phyloP scores from a whole-genome alignment of 2,888 invertebrate species.

The Polydrusus tereticollis region DNA sequence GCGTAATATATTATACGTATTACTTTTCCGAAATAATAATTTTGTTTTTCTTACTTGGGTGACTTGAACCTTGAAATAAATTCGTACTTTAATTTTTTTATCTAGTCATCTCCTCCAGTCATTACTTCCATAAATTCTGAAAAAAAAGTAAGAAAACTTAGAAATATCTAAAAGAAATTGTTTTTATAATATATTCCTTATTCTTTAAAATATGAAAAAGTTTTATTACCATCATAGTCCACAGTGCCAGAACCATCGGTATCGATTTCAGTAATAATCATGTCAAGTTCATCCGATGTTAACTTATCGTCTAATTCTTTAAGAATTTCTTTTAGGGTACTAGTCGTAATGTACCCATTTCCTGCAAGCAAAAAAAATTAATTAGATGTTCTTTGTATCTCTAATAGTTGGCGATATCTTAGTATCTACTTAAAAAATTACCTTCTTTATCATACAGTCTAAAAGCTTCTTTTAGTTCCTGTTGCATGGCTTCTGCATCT shows the following conservation, averaged over 20 bases:
- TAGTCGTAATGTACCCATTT: constrained; percentile 93
- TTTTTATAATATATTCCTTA: no score
- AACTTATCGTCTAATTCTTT: constrained; percentile 95
- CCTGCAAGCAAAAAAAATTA: constrained; percentile 68
- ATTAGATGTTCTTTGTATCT: no score
- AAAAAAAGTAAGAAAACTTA: constrained; percentile 59
- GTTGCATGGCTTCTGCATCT: constrained; percentile 89
- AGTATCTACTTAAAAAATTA: constrained; percentile 59
- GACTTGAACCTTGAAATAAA: neutral
- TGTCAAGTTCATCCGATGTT: constrained; percentile 92
- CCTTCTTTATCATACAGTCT: constrained; percentile 88
- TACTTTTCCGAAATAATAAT: neutral
- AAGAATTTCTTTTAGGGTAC: constrained; percentile 90
- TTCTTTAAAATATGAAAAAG: no score
- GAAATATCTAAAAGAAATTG: no score
- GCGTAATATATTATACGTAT: neutral
- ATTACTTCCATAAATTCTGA: constrained; percentile 89
- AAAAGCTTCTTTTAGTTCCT: constrained; percentile 96
- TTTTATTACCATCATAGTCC: constrained; percentile 95
- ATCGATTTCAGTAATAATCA: constrained; percentile 98
- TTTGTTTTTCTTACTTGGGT: neutral
- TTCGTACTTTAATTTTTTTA: neutral
- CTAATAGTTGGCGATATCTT: no score
- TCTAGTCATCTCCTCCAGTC: constrained; percentile 84
- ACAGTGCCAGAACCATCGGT: constrained; percentile 98